Base-by-base conservation (phyloP, 2,113 vertebrate species). In the Hemicordylus capensis region DNA sequence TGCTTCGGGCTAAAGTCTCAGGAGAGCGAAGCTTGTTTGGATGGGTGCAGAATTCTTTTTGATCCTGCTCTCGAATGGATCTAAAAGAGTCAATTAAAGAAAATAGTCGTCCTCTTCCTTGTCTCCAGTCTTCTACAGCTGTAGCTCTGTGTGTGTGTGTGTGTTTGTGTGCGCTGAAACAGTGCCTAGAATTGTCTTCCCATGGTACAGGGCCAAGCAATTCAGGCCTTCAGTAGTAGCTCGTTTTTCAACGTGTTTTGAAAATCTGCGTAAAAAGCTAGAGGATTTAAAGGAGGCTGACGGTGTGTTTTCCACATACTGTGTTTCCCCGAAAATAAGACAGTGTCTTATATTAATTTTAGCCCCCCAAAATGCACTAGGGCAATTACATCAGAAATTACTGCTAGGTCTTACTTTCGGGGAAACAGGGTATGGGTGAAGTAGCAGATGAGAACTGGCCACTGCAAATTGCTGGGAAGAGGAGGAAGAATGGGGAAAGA, bases 31-130 rank as follows among this genome's bases (percentile, higher is more conserved):
- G 90, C 90, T 61, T 93, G 90, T 83, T 92, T 85, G 81, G 87
- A 91, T 59, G 1, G 42, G 8, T 86, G 88, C 89, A 61, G 54
- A 79, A 88, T 90, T 93, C 3, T 89, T 89, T 86, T 91, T 67
- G 70, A 58, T 90, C 75, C 48, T 79, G 34, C 1, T 24, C 64
- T 1, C 0, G 0, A 56, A 69, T 81, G 85, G 51, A 70, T 87
- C 85, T 4, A 0, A 76, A 80, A 64, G 76, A 4, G 1, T 19
- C 0, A 22, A 84, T n/a, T 66, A 20, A 44, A 34, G 59, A 54
- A 17, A 12, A 10, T 7, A 26, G 2, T 34, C 22, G 20, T 14
- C 22, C 6, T 8, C 37, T n/a, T 14, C 1, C 69, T n/a, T 6
- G 0, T 2, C 48, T 73, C 44, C 15, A 28, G 42, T 17, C 24